Conservation (phyloP, 2,888 invertebrate species). For the Drosophila subquinaria region DNA sequence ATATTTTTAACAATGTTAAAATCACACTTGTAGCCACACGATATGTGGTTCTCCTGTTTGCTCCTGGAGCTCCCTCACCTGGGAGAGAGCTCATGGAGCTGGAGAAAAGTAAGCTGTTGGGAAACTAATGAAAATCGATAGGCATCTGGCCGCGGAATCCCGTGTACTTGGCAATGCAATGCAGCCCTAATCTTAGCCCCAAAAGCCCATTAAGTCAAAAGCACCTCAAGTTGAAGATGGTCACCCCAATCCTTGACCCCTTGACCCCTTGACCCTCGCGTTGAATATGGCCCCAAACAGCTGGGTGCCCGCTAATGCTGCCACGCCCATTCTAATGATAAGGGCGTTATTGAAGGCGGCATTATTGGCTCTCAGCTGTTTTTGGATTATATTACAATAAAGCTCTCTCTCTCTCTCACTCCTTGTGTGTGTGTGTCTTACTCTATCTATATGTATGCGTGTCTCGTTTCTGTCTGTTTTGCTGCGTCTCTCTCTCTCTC, state of each 20-base stretch:
- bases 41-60: slow-evolving; percentile 10
- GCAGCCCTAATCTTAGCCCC: slow-evolving; percentile 57
- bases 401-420: neutral
- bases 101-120: slow-evolving; percentile 7
- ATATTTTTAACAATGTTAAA: neutral
- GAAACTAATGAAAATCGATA: slow-evolving; percentile 69
- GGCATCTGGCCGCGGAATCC: slow-evolving; percentile 85
- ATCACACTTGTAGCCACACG: neutral
- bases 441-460: slow-evolving; percentile 15
- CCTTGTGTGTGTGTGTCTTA: slow-evolving; percentile 25
- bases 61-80: slow-evolving; percentile 1
- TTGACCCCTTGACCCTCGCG: neutral
- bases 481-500: slow-evolving; percentile 31
- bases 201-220: slow-evolving; percentile 2
- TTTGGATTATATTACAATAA: neutral
- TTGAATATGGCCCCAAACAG: neutral
- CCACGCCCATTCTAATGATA: neutral
- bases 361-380: slow-evolving; percentile 16
- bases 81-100: slow-evolving; percentile 9
- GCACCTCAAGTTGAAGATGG: neutral
- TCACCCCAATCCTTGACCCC: no score
- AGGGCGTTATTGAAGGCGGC: neutral
- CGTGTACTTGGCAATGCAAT: slow-evolving; percentile 86
- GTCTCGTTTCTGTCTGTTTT: slow-evolving; percentile 25
- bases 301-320: slow-evolving; percentile 39